Base-by-base conservation (phyloP, 2,888 invertebrate species). In the Euspilapteryx auroguttella region DNA sequence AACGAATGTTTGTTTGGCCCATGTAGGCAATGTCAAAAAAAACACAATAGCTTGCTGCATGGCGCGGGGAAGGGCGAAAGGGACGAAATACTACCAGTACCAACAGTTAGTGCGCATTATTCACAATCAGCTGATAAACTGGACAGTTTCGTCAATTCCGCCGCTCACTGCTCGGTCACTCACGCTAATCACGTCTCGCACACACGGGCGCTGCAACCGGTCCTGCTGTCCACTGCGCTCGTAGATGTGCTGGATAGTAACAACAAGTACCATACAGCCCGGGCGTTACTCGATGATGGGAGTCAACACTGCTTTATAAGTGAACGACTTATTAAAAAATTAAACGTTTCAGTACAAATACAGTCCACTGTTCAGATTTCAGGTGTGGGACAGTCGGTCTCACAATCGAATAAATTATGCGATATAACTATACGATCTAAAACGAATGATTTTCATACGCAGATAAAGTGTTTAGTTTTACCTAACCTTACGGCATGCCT, bases 151-250 rank as follows among this genome's bases (percentile, higher is more conserved):
- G n/a, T n/a, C n/a, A n/a, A n/a, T n/a, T n/a, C n/a, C n/a, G n/a
- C n/a, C n/a, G n/a, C n/a, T n/a, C n/a, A n/a, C n/a, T n/a, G n/a
- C n/a, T n/a, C n/a, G n/a, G n/a, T n/a, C n/a, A n/a, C n/a, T n/a
- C n/a, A n/a, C n/a, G n/a, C n/a, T n/a, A n/a, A n/a, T n/a, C n/a
- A n/a, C n/a, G n/a, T n/a, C n/a, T n/a, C n/a, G n/a, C n/a, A n/a
- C n/a, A n/a, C n/a, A n/a, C n/a, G n/a, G n/a, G n/a, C n/a, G n/a
- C n/a, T n/a, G n/a, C n/a, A 12, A n/a, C 23, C 10, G 11, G 25
- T 36, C 13, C 30, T 41, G 8, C 35, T 40, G 10, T 42, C 38
- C 1, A 42, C 42, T 4, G 40, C 40, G 3, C 28, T 40, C 24
- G 33, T 40, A 8, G 34, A 37, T 2, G 22, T 37, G 2, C 30